Evolutionary conservation across 2,888 invertebrate species (phyloP), one percentile per base, ranked within the genome.

Genomic region (Dendrolimus houi): DNA sequence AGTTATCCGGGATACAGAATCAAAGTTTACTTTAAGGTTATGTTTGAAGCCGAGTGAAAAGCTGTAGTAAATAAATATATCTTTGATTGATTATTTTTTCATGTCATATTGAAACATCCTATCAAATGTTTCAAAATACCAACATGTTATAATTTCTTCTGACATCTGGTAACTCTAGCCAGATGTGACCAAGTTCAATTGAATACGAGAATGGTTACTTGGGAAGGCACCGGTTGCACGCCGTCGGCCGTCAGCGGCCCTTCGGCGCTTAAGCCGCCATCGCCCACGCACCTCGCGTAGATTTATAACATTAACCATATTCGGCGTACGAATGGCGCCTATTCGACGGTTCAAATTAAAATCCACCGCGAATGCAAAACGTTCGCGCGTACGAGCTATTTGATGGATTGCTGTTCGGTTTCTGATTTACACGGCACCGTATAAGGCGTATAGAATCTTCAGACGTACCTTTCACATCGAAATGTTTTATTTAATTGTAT

Each of bases 241-340:
- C 47, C 47, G 47, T 12, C 47, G 66, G 59, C 66, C 67, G 70
- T 64, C 64, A 60, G 65, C 64, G 69, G 73, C 75, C 75, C 74
- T 71, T 70, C 72, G 80, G 78, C 80, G 74, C 73, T 73, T 73
- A 74, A 71, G 69, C 76, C 78, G 69, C 71, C 70, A 61, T 74
- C 80, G 75, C 83, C 85, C 81, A 82, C 83, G 71, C 79, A 56
- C 61, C 63, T 56, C 68, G 60, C 68, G 68, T 77, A 86, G 87
- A 89, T 90, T 90, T 89, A 90, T 87, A 87, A 87, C 89, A 86
- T 87, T 85, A 87, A 81, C 89, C 87, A 86, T 87, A 88, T 88
- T 87, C 85, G 86, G 82, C 72, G 83, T 78, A 82, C 80, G 85
- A 83, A 77, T 76, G 89, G 89, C 90, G 89, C 88, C 89, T 85